Evolutionary conservation across 2,797 vertebrate genomes (phyloP).

Genomic region (Myripristis murdjan): DNA sequence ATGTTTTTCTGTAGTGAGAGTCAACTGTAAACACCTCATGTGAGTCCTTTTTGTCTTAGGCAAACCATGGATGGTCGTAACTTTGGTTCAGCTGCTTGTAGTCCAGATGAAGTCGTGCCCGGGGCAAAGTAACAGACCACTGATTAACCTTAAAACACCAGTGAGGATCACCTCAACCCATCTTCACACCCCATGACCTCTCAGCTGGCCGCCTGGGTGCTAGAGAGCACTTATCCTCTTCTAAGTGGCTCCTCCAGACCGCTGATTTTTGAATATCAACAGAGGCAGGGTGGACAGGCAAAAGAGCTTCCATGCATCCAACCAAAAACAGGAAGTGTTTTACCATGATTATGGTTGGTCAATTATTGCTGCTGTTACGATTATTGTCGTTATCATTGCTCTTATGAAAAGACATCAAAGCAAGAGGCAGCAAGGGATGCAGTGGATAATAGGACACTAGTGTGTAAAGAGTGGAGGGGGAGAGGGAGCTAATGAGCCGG

Average conservation of each 20-base stretch:
- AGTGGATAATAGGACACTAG: conserved; percentile 73
- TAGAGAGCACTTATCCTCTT: conserved; percentile 50
- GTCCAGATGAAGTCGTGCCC: conserved; percentile 32
- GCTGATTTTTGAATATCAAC: conserved; percentile 76
- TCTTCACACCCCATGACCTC: conserved; percentile 64
- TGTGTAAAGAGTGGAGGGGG: conserved; percentile 62
- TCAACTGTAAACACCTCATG: conserved; percentile 27
- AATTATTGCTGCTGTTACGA: conserved; percentile 77
- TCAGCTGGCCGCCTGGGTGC: conserved; percentile 47
- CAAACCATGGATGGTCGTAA: conserved; percentile 14
- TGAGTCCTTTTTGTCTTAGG: conserved; percentile 18
- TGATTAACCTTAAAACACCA: conserved; percentile 63
- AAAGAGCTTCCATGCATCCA: conserved; percentile 45
- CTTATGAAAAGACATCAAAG: conserved; percentile 83
- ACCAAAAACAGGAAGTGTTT: conserved; percentile 74
- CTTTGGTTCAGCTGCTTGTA: conserved; percentile 11
- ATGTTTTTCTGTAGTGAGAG: conserved; percentile 24
- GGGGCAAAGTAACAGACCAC: conserved; percentile 34
- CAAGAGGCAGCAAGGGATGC: conserved; percentile 55
- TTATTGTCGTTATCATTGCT: conserved; percentile 78
- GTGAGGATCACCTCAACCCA: conserved; percentile 62
- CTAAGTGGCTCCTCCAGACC: conserved; percentile 56
- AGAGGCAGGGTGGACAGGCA: conserved; percentile 27
- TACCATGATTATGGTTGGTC: conserved; percentile 76
- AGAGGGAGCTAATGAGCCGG: conserved; percentile 74